Evolutionary conservation across 2,797 vertebrate species (phyloP), one percentile per base, ranked within the genome.

Genomic region (Macrochelys suwanniensis): DNA sequence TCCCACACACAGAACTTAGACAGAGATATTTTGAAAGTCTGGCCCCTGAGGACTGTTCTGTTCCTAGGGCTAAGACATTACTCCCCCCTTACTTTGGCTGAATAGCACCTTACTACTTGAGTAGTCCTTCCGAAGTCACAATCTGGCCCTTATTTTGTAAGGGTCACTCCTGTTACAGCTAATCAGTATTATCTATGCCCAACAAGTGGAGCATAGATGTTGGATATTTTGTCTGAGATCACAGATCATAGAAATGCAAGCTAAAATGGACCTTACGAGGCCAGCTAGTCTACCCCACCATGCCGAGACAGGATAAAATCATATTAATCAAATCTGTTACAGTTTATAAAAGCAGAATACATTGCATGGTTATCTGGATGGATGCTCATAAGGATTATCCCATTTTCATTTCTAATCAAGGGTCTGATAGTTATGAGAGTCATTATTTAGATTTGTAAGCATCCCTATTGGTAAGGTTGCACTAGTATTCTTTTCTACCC

Each of bases 21-120:
- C 37, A 42, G 42, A 57, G 59, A 1, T 0, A 0, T 26, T 88
- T 61, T 61, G n/a, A 49, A 79, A 31, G 21, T 42, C 56, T 25
- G 25, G 31, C 4, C 19, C 10, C 19, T 68, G 65, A 37, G n/a
- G 19, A 78, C 1, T 51, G 65, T 77, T 87, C 74, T 76, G 42
- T 28, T 76, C 23, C 15, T 47, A 45, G 25, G 25, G 25, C 6
- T 77, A 28, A 1, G 26, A 15, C 74, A 77, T 17, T 16, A 37
- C n/a, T 26, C 42, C 37, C 37, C 23, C 5, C 71, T 45, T 77
- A 76, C 19, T 11, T 45, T 8, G 42, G 23, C 90, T 86, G 23
- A 51, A 28, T 53, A 15, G 15, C 59, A 16, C 1, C 12, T 90
- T 76, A n/a, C 28, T 23, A 45, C 1, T 33, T 50, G 42, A 87